Base-by-base conservation (phyloP, 2,888 invertebrate species). In the Agrotis puta region DNA sequence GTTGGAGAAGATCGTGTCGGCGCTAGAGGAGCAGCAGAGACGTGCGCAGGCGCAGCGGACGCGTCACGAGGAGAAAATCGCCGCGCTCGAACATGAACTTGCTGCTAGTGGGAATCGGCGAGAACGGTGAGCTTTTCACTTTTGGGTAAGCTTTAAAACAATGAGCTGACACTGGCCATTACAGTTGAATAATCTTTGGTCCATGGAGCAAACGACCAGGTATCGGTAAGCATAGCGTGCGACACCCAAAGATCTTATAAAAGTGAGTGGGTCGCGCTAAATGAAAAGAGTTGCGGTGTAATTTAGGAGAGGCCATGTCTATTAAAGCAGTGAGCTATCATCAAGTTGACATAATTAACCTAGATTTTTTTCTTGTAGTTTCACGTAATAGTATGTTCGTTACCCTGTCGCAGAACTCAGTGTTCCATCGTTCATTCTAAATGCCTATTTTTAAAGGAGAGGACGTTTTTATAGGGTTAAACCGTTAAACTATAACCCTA, bases 1-100 rank as follows among this genome's bases (percentile, higher is more conserved):
- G 64, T 85, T 97, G 67, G 97, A 97, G 83, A 96, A 96, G 87
- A 94, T 96, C 50, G 96, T 97, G 64, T 88, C 96, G 62, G 95
- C 96, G 54, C 88, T 97, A 84, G 97, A 96, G 81, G 96, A 96
- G 74, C 97, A 97, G 79, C 96, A 97, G 83, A 91, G 96, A 50
- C 94, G 96, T 18, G 95, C 96, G 9, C 97, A 97, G 84, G 96
- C 96, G 77, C 97, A 97, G 85, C 96, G 97, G 5, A 97, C 96
- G 48, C 93, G 97, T 0, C 93, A 97, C 72, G 97, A 97, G 85
- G 96, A 94, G 82, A 96, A 96, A 71, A 97, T 97, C 33, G 97
- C 97, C 0, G 94, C 96, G 59, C 92, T 97, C 1, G 97, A 97
- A 82, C 89, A 96, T 68, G 95, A 96, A 81, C 91, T 97, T n/a